A percentile compares a stretch with the other conserved stretches of the same genome.
Evolutionary conservation across 2,888 invertebrate species (phyloP).

Genomic region (Glyphotaelius pellucidus): DNA sequence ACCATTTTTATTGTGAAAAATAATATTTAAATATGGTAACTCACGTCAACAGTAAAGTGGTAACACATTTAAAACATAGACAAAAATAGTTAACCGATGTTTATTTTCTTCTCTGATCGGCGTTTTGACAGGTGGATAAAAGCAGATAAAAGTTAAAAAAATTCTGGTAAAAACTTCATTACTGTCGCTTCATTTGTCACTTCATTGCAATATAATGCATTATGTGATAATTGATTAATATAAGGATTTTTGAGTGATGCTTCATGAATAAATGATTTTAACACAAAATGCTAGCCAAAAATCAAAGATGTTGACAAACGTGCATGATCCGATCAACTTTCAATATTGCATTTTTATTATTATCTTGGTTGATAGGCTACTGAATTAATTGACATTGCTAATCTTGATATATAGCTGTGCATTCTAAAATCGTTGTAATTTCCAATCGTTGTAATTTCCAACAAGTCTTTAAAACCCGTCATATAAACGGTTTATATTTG

Average conservation of each 20-base stretch:
- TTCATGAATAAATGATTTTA: neutral
- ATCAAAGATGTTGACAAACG: neutral
- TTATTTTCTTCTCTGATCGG: slow-evolving; percentile 21
- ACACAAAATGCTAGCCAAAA: neutral
- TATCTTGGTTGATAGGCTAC: neutral
- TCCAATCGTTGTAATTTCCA: too few species aligned
- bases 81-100: neutral
- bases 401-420: neutral
- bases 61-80: neutral
- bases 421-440: too few species aligned
- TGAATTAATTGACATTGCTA: neutral
- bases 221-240: neutral
- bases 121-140: slow-evolving; percentile 32
- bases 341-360: neutral
- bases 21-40: neutral
- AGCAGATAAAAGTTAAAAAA: neutral
- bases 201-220: neutral
- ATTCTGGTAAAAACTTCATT: neutral
- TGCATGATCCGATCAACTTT: neutral
- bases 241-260: neutral
- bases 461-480: too few species aligned
- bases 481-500: too few species aligned
- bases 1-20: neutral
- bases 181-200: neutral
- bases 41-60: neutral